Percentiles rank a stretch among this genome's conserved stretches.
Conservation (phyloP, 2,888 invertebrate genomes). For the Trissolcus brochymenae region DNA sequence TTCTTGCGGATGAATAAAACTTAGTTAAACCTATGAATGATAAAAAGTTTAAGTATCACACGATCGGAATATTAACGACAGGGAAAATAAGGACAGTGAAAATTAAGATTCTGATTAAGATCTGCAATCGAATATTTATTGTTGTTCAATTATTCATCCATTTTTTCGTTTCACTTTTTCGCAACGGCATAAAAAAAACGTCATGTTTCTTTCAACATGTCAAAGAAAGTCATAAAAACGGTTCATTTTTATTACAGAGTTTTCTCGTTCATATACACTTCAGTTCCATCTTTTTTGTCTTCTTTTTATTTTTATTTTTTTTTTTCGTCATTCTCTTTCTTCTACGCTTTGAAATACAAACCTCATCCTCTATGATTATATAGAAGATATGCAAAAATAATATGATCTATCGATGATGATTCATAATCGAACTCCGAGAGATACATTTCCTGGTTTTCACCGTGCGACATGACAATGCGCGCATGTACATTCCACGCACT, state of each 20-base stretch:
- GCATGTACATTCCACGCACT: conserved; percentile 53
- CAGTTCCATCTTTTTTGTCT: too few species aligned
- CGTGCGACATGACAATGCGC: conserved; percentile 44
- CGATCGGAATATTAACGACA: conserved; percentile 44
- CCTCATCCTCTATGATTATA: neutral
- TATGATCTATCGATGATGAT: conserved; percentile 40
- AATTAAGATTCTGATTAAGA: conserved; percentile 11
- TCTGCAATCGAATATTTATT: conserved; percentile 3
- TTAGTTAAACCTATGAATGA: conserved; percentile 45
- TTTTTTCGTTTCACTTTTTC: neutral
- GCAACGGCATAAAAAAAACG: too few species aligned
- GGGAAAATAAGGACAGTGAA: conserved; percentile 33
- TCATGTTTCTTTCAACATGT: too few species aligned
- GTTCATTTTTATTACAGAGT: too few species aligned
- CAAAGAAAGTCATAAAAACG: conserved; percentile 1
- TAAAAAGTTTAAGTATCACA: conserved; percentile 46
- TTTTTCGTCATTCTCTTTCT: too few species aligned
- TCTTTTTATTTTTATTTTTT: too few species aligned
- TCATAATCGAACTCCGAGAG: conserved; percentile 32
- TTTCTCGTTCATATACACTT: too few species aligned
- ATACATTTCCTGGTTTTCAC: conserved; percentile 58
- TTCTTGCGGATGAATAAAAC: conserved; percentile 51
- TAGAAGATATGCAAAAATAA: neutral
- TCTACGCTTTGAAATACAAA: too few species aligned
- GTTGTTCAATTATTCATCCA: neutral